These are phyloP conservation scores for Asobara japonica DNA, from an alignment of 1,140 invertebrate species.

Conservation along the genomic window DNA sequence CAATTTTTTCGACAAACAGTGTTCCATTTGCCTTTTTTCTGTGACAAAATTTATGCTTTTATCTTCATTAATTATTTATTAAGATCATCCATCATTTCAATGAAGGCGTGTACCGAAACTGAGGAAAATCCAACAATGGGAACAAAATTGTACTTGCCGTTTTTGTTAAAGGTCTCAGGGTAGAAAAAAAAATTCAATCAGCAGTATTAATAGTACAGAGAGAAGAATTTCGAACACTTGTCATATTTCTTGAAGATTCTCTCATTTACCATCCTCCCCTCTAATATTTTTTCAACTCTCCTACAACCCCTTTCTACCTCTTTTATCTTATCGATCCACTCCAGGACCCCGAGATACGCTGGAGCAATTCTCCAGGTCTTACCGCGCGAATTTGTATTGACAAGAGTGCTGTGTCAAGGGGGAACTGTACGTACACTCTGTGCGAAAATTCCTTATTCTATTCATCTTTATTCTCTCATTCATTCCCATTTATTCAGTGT, in stretches of 20 bases:
- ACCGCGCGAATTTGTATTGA: background rate
- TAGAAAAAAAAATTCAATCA: background rate
- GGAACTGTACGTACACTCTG: background rate
- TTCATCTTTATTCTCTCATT: background rate
- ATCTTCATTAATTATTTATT: no score
- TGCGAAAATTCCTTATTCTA: background rate
- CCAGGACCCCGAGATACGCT: background rate
- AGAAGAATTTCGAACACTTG: background rate
- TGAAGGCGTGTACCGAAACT: no score
- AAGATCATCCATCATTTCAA: no score
- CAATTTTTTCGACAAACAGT: no score
- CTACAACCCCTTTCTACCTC: background rate
- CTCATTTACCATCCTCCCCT: background rate
- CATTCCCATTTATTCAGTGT: no score
- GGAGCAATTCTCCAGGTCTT: background rate
- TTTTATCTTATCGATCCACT: background rate
- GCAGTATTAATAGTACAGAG: background rate
- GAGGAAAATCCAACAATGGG: no score
- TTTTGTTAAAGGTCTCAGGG: no score
- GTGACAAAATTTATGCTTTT: no score
- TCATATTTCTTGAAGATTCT: background rate
- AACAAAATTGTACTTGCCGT: no score
- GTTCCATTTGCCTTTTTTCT: no score
- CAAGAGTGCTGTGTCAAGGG: background rate
- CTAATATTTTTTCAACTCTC: background rate